Conservation (phyloP, 1,140 invertebrate species). For the Megalopta genalis region DNA sequence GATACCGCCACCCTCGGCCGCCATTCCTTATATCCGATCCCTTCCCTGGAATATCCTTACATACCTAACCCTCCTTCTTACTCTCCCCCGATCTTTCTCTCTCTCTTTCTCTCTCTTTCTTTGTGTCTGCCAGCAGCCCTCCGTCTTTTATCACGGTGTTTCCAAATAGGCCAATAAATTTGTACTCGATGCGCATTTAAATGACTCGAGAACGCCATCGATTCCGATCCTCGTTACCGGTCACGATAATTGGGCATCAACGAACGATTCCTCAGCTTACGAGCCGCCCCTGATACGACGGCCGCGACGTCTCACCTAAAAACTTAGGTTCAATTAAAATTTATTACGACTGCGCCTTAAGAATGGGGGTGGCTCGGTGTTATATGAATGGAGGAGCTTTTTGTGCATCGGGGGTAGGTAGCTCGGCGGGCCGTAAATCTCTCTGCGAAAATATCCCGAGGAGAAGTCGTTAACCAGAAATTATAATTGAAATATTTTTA, state of each 20-base stretch:
- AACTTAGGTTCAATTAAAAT: neutral
- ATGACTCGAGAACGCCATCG: constrained; percentile 51
- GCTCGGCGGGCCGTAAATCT: neutral
- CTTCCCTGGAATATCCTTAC: constrained; percentile 44
- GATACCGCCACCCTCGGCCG: constrained; percentile 57
- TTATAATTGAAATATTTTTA: too few species aligned
- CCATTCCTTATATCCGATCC: constrained; percentile 64
- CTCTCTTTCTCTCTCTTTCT: too few species aligned
- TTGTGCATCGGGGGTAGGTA: neutral
- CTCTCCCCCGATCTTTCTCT: too few species aligned
- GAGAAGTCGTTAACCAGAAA: too few species aligned
- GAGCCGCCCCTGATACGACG: neutral
- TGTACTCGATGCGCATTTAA: constrained; percentile 58
- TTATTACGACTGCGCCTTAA: neutral
- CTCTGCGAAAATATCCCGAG: neutral
- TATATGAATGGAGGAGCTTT: neutral
- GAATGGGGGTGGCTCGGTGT: neutral
- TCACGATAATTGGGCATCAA: constrained; percentile 33
- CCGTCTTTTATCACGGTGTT: constrained; percentile 57
- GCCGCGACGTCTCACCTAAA: neutral
- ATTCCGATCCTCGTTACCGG: constrained; percentile 41
- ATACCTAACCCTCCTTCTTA: constrained; percentile 25
- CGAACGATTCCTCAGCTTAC: neutral
- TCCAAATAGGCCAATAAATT: constrained; percentile 56
- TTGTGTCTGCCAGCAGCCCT: constrained; percentile 6